Conservation (phyloP, 2,797 vertebrate species). For the Typhlichthys eigenmanni region DNA sequence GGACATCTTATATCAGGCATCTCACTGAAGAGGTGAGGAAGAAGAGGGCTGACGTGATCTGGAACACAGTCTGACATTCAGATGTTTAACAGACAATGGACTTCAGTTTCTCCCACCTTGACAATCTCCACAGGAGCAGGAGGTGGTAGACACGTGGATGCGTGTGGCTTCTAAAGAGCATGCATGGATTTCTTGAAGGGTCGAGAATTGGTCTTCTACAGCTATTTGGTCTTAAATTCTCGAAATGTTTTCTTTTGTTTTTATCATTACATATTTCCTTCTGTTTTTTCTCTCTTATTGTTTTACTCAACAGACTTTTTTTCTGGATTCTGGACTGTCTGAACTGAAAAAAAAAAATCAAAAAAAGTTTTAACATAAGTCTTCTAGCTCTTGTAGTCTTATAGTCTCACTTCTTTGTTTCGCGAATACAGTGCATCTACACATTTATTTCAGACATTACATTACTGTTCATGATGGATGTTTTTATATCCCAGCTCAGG, state of each 20-base stretch:
- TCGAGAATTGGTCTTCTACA: slow-evolving; percentile 84
- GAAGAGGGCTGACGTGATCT: slow-evolving; percentile 15
- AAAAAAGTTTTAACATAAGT: slow-evolving; percentile 82
- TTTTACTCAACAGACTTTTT: slow-evolving; percentile 82
- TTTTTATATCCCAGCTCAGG: slow-evolving; percentile 96
- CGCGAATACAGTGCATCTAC: slow-evolving; percentile 66
- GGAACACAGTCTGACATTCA: slow-evolving; percentile 23
- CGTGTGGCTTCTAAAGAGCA: slow-evolving; percentile 78
- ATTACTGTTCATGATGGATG: slow-evolving; percentile 90
- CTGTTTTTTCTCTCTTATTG: slow-evolving; percentile 64
- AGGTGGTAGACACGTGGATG: slow-evolving; percentile 47
- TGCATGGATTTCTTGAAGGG: slow-evolving; percentile 91
- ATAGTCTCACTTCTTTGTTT: slow-evolving; percentile 92
- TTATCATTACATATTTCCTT: slow-evolving; percentile 74
- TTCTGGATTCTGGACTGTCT: slow-evolving; percentile 86
- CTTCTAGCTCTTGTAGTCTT: slow-evolving; percentile 92
- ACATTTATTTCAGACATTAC: slow-evolving; percentile 87
- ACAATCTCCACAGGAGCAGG: slow-evolving; percentile 59
- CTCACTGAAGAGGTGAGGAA: not conserved
- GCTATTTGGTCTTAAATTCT: slow-evolving; percentile 98
- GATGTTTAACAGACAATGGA: slow-evolving; percentile 34
- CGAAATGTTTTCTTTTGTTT: slow-evolving; percentile 79
- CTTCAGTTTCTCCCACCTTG: slow-evolving; percentile 46
- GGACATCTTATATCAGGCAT: slow-evolving; percentile 76
- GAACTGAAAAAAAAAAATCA: slow-evolving; percentile 89